Conservation (phyloP, 2,797 vertebrate species). For the Crocodylus rhombifer region DNA sequence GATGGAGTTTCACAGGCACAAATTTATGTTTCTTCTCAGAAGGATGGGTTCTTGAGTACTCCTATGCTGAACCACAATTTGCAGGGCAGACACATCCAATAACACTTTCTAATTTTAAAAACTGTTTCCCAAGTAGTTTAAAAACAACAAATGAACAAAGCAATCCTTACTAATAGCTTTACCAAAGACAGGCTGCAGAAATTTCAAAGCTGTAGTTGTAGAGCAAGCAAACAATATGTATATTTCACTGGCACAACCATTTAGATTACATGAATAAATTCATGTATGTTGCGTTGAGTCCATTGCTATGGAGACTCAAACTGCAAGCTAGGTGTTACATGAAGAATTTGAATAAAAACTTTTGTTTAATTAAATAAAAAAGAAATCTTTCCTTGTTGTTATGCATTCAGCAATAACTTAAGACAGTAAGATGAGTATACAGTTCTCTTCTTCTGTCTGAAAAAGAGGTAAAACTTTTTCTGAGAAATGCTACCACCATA, state of each 20-base stretch:
- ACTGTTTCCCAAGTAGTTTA: background rate
- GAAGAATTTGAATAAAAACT: conserved; percentile 19
- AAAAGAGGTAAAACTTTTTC: background rate
- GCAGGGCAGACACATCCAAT: too few relatives aligned
- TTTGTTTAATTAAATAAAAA: background rate
- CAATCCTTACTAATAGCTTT: background rate
- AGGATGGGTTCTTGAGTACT: too few relatives aligned
- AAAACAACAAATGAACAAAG: conserved; percentile 1
- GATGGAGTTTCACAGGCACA: too few relatives aligned
- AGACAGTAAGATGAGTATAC: background rate
- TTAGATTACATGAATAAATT: conserved; percentile 7
- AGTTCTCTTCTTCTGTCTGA: background rate
- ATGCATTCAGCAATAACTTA: conserved; percentile 9
- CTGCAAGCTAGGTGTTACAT: conserved; percentile 38
- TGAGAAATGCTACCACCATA: background rate
- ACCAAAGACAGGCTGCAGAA: background rate
- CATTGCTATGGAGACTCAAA: conserved; percentile 21
- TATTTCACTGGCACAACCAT: background rate
- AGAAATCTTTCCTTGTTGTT: conserved; percentile 13
- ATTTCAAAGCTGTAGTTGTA: conserved; percentile 42
- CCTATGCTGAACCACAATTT: too few relatives aligned
- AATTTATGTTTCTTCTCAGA: too few relatives aligned
- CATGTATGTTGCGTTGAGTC: background rate
- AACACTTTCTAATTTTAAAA: conserved; percentile 13
- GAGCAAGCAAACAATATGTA: conserved; percentile 5